These are phyloP conservation scores for Eurystomus glaucurus DNA, from an alignment of 2,797 vertebrate species.

Conservation along the genomic window DNA sequence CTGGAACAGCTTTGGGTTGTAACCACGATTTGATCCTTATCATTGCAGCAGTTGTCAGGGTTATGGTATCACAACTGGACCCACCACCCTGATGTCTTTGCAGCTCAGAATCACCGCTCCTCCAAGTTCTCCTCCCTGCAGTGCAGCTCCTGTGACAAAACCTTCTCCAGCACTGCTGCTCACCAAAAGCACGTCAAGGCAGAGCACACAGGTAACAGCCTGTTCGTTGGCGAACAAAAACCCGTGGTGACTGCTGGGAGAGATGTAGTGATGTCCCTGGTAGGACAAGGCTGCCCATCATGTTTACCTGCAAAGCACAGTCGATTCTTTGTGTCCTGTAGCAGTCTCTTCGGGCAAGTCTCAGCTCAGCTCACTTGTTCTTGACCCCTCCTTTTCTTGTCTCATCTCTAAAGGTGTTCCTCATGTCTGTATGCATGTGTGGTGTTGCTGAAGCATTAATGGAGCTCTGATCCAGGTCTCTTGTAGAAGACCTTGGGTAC, in stretches of 20 bases:
- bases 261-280: not conserved
- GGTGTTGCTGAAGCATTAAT: not conserved
- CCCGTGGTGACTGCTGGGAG: not conserved
- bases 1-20: not conserved
- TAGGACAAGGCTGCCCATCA: not conserved
- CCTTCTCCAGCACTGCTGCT: constrained; percentile 85
- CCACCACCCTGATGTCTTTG: constrained; percentile 89
- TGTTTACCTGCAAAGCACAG: accelerated
- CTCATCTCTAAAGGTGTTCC: not conserved
- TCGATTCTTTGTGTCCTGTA: not conserved
- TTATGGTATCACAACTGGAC: constrained; percentile 95
- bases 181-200: constrained; percentile 86
- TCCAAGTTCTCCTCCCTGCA: constrained; percentile 86
- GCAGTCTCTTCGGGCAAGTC: not conserved
- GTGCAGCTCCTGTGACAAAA: constrained; percentile 89
- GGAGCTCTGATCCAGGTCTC: not conserved
- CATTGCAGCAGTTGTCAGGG: constrained; percentile 91
- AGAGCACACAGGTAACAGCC: constrained; percentile 86
- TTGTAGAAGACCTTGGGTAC: not conserved
- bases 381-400: not conserved
- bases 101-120: constrained; percentile 86
- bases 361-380: not conserved
- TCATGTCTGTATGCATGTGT: not conserved
- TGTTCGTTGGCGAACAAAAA: accelerated
- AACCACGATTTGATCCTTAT: not conserved